These are phyloP conservation scores for Pseudochirops cupreus DNA, from an alignment of 2,797 vertebrate species.

Conservation along the genomic window DNA sequence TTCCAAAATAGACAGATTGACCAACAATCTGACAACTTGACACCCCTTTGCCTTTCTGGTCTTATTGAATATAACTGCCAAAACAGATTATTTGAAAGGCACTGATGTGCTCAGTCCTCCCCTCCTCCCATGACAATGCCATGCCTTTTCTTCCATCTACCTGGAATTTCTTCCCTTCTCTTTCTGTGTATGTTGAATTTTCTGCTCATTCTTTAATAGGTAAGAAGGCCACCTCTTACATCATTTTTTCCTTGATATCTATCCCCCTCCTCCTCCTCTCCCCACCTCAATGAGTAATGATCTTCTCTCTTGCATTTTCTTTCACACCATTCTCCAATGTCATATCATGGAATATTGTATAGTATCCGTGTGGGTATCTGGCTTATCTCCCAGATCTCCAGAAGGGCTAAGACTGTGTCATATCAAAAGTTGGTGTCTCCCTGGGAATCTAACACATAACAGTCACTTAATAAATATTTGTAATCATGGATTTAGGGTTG, in stretches of 20 bases:
- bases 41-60: not conserved
- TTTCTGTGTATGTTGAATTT: not conserved
- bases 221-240: not conserved
- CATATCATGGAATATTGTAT: not conserved
- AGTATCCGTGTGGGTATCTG: not conserved
- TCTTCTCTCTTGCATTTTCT: not conserved
- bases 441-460: not conserved
- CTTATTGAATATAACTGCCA: not conserved
- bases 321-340: not conserved
- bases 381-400: not conserved
- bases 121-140: not conserved
- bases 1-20: not conserved
- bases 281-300: not conserved
- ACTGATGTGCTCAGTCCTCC: not conserved
- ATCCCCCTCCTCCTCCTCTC: not conserved
- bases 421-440: not conserved
- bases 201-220: not conserved
- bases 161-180: not conserved
- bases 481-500: not conserved
- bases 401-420: not conserved
- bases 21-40: not conserved
- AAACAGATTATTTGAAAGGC: not conserved
- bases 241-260: not conserved
- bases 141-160: not conserved
- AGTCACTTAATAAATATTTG: not conserved